Conservation (phyloP, 1,140 invertebrate genomes). For the Achroia grisella region DNA sequence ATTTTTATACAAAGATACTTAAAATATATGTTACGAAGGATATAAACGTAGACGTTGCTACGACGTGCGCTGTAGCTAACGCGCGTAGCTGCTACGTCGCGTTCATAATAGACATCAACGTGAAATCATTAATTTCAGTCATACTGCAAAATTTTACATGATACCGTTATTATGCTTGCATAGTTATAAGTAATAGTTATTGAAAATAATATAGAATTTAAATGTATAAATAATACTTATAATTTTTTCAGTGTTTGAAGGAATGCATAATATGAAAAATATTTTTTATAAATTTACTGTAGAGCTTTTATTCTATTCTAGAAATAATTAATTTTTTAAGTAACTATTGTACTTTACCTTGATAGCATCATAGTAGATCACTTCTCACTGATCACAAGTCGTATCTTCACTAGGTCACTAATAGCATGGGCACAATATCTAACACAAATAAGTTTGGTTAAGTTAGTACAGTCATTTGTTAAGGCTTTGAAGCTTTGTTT, state of each 20-base stretch:
- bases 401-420: conserved; percentile 22
- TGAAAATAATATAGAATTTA: too few relatives aligned
- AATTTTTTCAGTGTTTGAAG: too few relatives aligned
- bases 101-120: conserved; percentile 19
- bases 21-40: too few relatives aligned
- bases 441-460: too few relatives aligned
- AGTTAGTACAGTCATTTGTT: conserved; percentile 9
- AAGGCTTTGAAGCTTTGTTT: conserved; percentile 4
- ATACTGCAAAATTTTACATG: too few relatives aligned
- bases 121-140: not conserved
- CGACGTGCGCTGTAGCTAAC: conserved; percentile 10
- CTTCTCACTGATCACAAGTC: conserved; percentile 26
- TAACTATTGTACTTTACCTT: conserved; percentile 8
- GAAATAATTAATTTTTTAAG: not conserved
- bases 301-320: not conserved
- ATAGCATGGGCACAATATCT: conserved; percentile 20
- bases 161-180: too few relatives aligned
- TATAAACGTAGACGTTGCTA: conserved; percentile 7
- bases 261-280: not conserved
- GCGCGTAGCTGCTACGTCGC: conserved; percentile 11
- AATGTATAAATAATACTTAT: too few relatives aligned
- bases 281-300: not conserved
- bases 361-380: conserved; percentile 9
- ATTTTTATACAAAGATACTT: too few relatives aligned
- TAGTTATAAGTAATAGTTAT: too few relatives aligned